Conservation (phyloP, 2,888 invertebrate genomes). For the Xestia c-nigrum region DNA sequence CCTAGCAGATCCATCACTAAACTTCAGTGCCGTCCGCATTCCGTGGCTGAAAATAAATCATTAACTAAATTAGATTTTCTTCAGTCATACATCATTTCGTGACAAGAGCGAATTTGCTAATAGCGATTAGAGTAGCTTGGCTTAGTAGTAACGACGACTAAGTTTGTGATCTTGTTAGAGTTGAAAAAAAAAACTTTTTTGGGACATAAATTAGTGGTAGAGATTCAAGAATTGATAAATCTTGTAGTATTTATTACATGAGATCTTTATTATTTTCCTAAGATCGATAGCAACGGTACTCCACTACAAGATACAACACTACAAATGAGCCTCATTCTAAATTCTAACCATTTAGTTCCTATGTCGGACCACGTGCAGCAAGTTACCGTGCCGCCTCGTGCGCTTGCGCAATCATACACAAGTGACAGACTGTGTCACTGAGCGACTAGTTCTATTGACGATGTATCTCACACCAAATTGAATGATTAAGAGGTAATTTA, state of each 20-base stretch:
- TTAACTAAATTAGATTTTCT: conserved; percentile 77
- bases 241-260: neutral
- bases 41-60: conserved; percentile 85
- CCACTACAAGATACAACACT: neutral
- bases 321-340: conserved; percentile 15
- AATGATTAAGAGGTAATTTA: conserved; percentile 63
- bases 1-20: conserved; percentile 79
- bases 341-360: conserved; percentile 19
- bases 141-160: conserved; percentile 28
- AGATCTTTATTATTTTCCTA: neutral
- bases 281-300: neutral
- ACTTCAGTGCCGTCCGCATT: conserved; percentile 83
- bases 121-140: conserved; percentile 59
- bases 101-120: conserved; percentile 66
- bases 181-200: neutral
- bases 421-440: conserved; percentile 49
- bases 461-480: conserved; percentile 60
- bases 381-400: conserved; percentile 50
- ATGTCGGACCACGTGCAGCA: conserved; percentile 45
- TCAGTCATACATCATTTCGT: conserved; percentile 69
- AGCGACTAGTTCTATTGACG: conserved; percentile 53
- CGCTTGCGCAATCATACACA: conserved; percentile 58
- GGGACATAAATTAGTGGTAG: neutral
- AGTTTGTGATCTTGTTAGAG: conserved; percentile 42
- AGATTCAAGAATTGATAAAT: neutral